Percentiles rank a stretch among this genome's conserved stretches.
Evolutionary conservation across 2,113 vertebrate species (phyloP).

Genomic region (Grammomys surdaster): DNA sequence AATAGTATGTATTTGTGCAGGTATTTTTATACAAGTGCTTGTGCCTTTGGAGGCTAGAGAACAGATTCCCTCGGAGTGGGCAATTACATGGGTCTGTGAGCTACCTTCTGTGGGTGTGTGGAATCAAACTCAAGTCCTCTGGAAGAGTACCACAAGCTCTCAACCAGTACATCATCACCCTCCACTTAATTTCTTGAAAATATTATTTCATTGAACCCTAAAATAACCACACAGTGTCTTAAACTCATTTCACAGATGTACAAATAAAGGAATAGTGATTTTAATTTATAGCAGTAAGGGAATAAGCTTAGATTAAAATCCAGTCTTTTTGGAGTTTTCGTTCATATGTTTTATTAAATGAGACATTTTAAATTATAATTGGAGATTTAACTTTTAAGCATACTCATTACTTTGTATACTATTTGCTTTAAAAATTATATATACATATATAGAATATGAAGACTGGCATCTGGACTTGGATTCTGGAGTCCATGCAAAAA

Average conservation of each 20-base stretch:
- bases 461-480: neutral
- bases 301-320: neutral
- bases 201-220: neutral
- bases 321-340: neutral
- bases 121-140: neutral
- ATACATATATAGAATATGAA: neutral
- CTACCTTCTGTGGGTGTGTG: neutral
- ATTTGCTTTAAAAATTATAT: neutral
- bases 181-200: neutral
- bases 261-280: neutral
- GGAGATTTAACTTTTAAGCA: neutral
- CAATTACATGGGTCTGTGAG: neutral
- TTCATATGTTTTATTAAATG: neutral
- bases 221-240: neutral
- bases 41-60: neutral
- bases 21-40: neutral
- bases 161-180: neutral
- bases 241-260: neutral
- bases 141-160: neutral
- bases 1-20: neutral
- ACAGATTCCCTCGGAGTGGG: too few species aligned
- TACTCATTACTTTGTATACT: neutral
- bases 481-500: too few species aligned
- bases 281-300: neutral
- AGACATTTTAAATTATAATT: neutral